Percentiles rank a stretch among this genome's conserved stretches.
phyloP scores from a whole-genome alignment of 2,888 invertebrate genomes.

The Drosophila buzzatii region DNA sequence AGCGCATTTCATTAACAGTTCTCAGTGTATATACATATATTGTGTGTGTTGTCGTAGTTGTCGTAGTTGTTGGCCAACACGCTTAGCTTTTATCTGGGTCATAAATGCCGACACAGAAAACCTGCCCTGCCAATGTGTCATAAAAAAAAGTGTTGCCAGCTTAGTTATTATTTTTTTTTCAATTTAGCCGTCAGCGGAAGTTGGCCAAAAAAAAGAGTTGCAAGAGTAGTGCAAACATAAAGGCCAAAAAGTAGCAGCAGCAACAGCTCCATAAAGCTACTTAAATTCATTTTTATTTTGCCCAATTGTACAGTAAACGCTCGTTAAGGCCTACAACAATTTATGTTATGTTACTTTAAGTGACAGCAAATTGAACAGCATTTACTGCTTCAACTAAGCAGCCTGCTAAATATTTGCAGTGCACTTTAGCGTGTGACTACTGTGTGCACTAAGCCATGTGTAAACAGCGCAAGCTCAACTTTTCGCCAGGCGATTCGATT shows the following conservation, averaged over 20 bases:
- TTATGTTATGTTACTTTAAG: too few relatives aligned
- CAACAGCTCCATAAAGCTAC: constrained; percentile 51
- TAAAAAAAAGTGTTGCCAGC: constrained; percentile 50
- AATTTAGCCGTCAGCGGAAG: constrained; percentile 62
- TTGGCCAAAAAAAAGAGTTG: constrained; percentile 62
- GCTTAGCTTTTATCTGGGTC: constrained; percentile 76
- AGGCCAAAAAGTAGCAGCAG: constrained; percentile 16
- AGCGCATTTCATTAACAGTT: constrained; percentile 81
- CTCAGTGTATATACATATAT: background rate
- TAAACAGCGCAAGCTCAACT: constrained; percentile 13
- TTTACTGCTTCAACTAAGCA: background rate
- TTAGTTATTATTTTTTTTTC: constrained; percentile 15
- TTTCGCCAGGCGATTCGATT: constrained; percentile 18
- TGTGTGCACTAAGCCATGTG: constrained; percentile 6
- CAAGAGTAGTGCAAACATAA: constrained; percentile 30
- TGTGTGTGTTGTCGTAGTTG: constrained; percentile 27
- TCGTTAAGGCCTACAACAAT: background rate
- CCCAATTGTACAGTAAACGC: constrained; percentile 27
- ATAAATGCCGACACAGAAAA: constrained; percentile 67
- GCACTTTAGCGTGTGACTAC: constrained; percentile 12
- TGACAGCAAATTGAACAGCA: too few relatives aligned
- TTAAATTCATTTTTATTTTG: constrained; percentile 54
- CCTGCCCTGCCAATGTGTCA: constrained; percentile 58
- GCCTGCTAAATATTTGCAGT: background rate
- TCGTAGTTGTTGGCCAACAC: constrained; percentile 64